These are phyloP conservation scores for Frieseomelitta varia DNA, from an alignment of 1,140 invertebrate genomes.

Conservation along the genomic window DNA sequence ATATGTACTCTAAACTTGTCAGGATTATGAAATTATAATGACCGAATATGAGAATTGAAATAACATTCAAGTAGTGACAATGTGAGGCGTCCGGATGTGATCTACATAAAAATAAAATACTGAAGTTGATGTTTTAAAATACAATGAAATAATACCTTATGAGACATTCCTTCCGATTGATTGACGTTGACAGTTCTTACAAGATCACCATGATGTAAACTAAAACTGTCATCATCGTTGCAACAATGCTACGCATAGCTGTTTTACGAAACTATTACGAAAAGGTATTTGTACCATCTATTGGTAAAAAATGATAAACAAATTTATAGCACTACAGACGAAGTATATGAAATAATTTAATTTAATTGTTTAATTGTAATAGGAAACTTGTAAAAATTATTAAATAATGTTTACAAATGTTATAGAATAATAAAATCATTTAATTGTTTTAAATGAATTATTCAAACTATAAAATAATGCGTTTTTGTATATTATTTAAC, in stretches of 20 bases:
- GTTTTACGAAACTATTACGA: background rate
- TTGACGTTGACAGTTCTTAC: conserved; percentile 65
- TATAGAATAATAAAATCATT: too few species aligned
- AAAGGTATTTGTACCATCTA: background rate
- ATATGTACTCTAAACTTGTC: conserved; percentile 11
- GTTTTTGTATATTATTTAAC: too few species aligned
- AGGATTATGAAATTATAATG: conserved; percentile 3
- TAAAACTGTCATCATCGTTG: conserved; percentile 48
- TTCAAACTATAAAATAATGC: too few species aligned
- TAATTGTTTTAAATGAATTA: too few species aligned
- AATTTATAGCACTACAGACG: background rate
- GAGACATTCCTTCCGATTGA: conserved; percentile 70
- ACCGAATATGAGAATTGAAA: background rate
- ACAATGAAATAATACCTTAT: conserved; percentile 57
- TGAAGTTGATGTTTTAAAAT: background rate
- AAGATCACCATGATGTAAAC: conserved; percentile 68
- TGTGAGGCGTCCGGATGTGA: too few species aligned
- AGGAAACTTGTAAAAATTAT: too few species aligned
- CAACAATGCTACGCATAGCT: conserved; percentile 13
- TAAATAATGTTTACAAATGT: too few species aligned
- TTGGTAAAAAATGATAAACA: background rate
- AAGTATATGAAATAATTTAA: background rate
- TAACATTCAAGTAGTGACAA: background rate
- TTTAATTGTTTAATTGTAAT: too few species aligned
- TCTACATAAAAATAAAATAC: background rate